Evolutionary conservation across 2,113 vertebrate species (phyloP).

Genomic region (Tragelaphus imberbis): DNA sequence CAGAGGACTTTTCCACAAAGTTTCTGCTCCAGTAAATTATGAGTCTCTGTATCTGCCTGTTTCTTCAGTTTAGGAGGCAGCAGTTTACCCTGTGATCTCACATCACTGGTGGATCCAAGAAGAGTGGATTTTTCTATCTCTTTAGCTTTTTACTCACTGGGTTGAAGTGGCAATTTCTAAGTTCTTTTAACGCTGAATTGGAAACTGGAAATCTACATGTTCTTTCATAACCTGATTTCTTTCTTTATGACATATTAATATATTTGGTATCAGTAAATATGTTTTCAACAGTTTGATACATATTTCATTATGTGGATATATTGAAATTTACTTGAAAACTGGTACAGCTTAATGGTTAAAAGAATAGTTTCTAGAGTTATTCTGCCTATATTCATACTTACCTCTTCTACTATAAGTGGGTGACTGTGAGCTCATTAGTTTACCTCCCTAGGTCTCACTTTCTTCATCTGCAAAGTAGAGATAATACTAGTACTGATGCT

Average conservation of each 20-base stretch:
- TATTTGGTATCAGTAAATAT: neutral
- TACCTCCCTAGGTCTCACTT: neutral
- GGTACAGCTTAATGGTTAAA: neutral
- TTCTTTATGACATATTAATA: neutral
- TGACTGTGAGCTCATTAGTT: neutral
- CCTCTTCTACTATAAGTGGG: neutral
- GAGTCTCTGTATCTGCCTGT: neutral
- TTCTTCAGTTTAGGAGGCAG: neutral
- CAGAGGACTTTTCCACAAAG: neutral
- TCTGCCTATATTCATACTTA: neutral
- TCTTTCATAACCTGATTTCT: neutral
- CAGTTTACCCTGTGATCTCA: neutral
- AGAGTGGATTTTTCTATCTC: neutral
- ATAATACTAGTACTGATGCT: neutral
- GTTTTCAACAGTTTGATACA: neutral
- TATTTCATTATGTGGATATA: neutral
- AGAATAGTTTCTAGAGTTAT: neutral
- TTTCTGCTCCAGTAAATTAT: neutral
- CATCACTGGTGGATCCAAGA: neutral
- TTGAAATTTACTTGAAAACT: neutral
- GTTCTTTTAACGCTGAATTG: neutral
- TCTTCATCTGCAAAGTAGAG: neutral
- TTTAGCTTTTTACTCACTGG: neutral
- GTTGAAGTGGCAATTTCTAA: neutral
- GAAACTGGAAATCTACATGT: neutral